A percentile compares a stretch with the other conserved stretches of the same genome.
Evolutionary conservation across 1,140 invertebrate genomes (phyloP).

Genomic region (Cotesia chilonis): DNA sequence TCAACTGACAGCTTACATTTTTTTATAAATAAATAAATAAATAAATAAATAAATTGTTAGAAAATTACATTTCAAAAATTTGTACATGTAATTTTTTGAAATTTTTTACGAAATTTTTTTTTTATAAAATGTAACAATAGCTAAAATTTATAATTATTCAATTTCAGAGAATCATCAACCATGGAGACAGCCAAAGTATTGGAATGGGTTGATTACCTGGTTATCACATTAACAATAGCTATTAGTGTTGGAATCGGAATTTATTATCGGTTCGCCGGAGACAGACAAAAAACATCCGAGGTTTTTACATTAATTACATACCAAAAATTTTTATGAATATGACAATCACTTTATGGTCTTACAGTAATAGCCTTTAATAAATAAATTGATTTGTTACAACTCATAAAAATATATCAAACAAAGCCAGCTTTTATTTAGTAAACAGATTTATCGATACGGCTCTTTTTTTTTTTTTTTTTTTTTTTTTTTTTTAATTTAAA

Average conservation of each 20-base stretch:
- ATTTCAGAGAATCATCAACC: background rate
- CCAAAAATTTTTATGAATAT: background rate
- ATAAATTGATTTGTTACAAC: background rate
- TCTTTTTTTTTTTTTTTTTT: no score
- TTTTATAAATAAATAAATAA: no score
- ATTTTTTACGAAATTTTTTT: no score
- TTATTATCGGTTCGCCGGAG: slow-evolving; percentile 86
- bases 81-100: no score
- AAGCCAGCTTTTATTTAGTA: background rate
- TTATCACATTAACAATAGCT: slow-evolving; percentile 70
- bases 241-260: slow-evolving; percentile 79
- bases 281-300: slow-evolving; percentile 84
- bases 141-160: no score
- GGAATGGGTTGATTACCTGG: slow-evolving; percentile 70
- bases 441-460: no score
- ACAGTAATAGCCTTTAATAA: background rate
- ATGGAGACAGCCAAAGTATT: slow-evolving; percentile 48
- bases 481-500: no score
- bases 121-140: no score
- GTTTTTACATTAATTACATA: slow-evolving; percentile 60
- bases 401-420: background rate
- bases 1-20: no score
- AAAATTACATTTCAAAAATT: no score
- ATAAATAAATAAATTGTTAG: no score
- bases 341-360: background rate